Percentiles rank a stretch among this genome's conserved stretches.
phyloP scores from a whole-genome alignment of 1,140 invertebrate genomes.

The Trichonephila clavata region DNA sequence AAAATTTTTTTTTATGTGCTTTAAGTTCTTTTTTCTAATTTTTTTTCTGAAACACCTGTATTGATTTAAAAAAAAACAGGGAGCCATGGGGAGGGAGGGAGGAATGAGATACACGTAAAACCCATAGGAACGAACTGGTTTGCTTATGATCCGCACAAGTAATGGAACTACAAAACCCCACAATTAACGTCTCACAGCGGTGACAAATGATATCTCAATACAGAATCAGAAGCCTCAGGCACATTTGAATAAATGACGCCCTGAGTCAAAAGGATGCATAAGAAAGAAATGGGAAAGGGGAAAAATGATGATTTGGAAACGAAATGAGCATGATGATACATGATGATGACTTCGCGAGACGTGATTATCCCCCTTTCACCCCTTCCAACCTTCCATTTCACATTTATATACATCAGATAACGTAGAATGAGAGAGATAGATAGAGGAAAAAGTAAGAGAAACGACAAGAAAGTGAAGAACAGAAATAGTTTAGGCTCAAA shows the following conservation, averaged over 20 bases:
- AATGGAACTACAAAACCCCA: not conserved
- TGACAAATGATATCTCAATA: conserved; percentile 61
- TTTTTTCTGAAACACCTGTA: not conserved
- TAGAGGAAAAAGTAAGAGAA: not conserved
- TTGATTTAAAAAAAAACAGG: not conserved
- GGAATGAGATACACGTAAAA: not conserved
- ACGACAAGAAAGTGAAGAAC: not conserved
- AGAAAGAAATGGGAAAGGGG: conserved; percentile 8
- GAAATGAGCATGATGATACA: conserved; percentile 57
- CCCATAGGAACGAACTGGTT: not conserved
- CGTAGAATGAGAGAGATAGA: not conserved
- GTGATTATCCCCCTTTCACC: conserved; percentile 10
- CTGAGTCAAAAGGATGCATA: not conserved
- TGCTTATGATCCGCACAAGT: not conserved
- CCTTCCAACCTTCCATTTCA: not conserved
- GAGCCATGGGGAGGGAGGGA: not conserved
- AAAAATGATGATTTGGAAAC: conserved; percentile 56
- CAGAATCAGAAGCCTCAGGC: not conserved
- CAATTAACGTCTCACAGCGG: conserved; percentile 18
- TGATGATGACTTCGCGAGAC: conserved; percentile 50
- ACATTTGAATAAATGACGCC: conserved; percentile 40
- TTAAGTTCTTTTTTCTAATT: not conserved
- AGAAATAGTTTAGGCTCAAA: not conserved
- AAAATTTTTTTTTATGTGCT: too few species aligned
- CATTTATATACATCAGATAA: conserved; percentile 52